These are phyloP conservation scores for Danaus chrysippus DNA, from an alignment of 2,888 invertebrate genomes.

Conservation along the genomic window DNA sequence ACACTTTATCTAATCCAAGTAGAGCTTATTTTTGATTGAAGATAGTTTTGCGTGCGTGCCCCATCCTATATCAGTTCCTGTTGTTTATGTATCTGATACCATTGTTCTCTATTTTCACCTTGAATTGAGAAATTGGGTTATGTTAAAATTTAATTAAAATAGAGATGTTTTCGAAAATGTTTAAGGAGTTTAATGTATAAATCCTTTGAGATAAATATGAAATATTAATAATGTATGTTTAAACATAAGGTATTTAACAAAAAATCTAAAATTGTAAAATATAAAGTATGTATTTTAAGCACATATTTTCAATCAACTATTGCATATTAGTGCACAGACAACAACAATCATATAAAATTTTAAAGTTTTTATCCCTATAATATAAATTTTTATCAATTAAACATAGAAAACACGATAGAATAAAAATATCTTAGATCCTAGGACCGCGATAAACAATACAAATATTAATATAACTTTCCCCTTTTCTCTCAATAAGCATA, in stretches of 20 bases:
- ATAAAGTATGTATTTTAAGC: too few relatives aligned
- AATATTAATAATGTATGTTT: too few relatives aligned
- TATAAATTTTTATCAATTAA: too few relatives aligned
- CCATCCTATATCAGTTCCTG: slow-evolving; percentile 16
- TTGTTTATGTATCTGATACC: slow-evolving; percentile 19
- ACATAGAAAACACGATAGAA: too few relatives aligned
- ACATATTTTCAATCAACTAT: too few relatives aligned
- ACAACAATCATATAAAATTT: too few relatives aligned
- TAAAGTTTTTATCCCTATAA: too few relatives aligned
- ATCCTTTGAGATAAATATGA: too few relatives aligned
- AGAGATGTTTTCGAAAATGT: not conserved
- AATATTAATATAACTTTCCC: slow-evolving; percentile 23
- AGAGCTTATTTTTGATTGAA: slow-evolving; percentile 12
- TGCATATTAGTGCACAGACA: too few relatives aligned
- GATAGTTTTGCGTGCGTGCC: slow-evolving; percentile 14
- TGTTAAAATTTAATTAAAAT: slow-evolving; percentile 4
- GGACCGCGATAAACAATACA: slow-evolving; percentile 8
- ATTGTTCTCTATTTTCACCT: slow-evolving; percentile 20
- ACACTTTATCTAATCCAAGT: not conserved
- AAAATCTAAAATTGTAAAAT: too few relatives aligned
- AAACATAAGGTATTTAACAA: too few relatives aligned
- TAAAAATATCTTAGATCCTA: not conserved
- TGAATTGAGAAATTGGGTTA: slow-evolving; percentile 15
- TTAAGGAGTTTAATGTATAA: not conserved
- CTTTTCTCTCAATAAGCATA: slow-evolving; percentile 17